A percentile compares a stretch with the other conserved stretches of the same genome.
Conservation (phyloP, 1,140 invertebrate species). For the Neodiprion lecontei region DNA sequence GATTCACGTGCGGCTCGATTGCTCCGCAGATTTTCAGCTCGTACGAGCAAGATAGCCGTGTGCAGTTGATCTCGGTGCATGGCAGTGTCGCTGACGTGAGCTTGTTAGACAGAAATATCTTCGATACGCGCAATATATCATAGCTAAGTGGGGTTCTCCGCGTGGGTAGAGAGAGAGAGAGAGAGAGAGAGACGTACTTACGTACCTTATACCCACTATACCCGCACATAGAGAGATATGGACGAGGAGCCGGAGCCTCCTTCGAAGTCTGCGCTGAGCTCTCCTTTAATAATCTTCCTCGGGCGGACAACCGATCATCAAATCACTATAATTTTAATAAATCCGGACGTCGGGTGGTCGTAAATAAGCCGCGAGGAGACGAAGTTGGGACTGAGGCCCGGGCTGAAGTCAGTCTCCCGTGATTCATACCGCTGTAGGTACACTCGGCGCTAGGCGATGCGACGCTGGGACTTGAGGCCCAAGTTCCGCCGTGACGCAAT, state of each 20-base stretch:
- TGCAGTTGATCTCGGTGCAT: neutral
- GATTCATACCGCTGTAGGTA: neutral
- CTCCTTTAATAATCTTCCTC: slow-evolving; percentile 11
- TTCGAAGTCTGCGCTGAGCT: neutral
- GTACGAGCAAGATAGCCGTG: neutral
- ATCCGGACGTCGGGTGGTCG: slow-evolving; percentile 4
- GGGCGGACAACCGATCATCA: slow-evolving; percentile 16
- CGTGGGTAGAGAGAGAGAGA: slow-evolving; percentile 5
- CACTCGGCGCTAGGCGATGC: neutral
- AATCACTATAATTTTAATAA: slow-evolving; percentile 17
- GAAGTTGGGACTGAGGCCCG: neutral
- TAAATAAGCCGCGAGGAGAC: slow-evolving; percentile 9
- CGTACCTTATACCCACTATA: too few species aligned
- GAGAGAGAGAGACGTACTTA: neutral
- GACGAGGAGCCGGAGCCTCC: neutral
- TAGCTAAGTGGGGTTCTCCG: slow-evolving; percentile 8
- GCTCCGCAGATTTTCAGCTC: neutral
- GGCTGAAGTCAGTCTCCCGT: neutral
- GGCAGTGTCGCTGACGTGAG: neutral
- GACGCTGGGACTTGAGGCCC: neutral
- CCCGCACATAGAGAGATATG: neutral
- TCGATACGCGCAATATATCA: slow-evolving; percentile 8
- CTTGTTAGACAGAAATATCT: neutral
- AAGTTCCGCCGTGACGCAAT: slow-evolving; percentile 2
- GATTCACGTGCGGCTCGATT: neutral